These are phyloP conservation scores for Sebastes hubbsi DNA, from an alignment of 2,797 vertebrate species.

Conservation along the genomic window DNA sequence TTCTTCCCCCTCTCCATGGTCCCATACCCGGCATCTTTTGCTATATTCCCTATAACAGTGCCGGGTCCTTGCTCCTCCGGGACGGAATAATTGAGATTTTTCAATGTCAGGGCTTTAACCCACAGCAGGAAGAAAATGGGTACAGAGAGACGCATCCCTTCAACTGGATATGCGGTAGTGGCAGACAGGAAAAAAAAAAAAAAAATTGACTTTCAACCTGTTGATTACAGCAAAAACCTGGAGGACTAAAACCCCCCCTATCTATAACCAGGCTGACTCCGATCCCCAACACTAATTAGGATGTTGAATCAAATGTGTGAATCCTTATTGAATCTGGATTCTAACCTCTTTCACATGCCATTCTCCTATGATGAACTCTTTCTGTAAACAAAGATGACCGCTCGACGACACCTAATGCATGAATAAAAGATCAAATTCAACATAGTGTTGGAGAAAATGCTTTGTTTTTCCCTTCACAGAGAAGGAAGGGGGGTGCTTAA, in stretches of 20 bases:
- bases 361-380: conserved; percentile 74
- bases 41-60: conserved; percentile 97
- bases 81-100: conserved; percentile 98
- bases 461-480: conserved; percentile 54
- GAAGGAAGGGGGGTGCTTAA: conserved; percentile 26
- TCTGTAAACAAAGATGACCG: conserved; percentile 82
- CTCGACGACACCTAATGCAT: conserved; percentile 75
- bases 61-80: conserved; percentile 97
- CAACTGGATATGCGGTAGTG: conserved; percentile 73
- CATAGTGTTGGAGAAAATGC: conserved; percentile 63
- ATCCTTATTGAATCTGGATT: conserved; percentile 37
- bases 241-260: conserved; percentile 54
- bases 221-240: conserved; percentile 80
- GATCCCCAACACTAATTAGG: conserved; percentile 60
- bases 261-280: conserved; percentile 44
- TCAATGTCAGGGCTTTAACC: conserved; percentile 95
- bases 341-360: conserved; percentile 72
- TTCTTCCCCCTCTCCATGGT: conserved; percentile 86
- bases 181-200: conserved; percentile 59
- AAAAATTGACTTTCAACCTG: conserved; percentile 84
- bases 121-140: conserved; percentile 93
- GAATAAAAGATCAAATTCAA: conserved; percentile 78
- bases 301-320: conserved; percentile 62
- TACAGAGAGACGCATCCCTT: conserved; percentile 96
- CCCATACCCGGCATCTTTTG: conserved; percentile 93